Percentiles rank a stretch among this genome's conserved stretches.
These are phyloP conservation scores for Lamproptera curius DNA, from an alignment of 2,888 invertebrate species.

Conservation along the genomic window DNA sequence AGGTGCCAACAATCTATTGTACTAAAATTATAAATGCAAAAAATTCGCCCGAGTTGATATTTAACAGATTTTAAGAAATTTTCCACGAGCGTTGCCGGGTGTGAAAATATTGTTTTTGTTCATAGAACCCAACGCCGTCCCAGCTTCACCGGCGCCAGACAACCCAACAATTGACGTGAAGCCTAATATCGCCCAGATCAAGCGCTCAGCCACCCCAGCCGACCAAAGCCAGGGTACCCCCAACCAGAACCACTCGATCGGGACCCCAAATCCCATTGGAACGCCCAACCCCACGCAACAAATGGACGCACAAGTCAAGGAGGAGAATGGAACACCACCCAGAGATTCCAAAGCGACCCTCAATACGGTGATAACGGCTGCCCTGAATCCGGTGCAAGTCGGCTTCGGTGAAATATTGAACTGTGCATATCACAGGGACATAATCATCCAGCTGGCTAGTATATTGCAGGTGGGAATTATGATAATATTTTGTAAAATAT, in stretches of 20 bases:
- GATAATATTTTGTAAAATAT: too few relatives aligned
- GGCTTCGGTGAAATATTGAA: constrained; percentile 90
- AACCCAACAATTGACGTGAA: constrained; percentile 51
- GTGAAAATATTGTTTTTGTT: too few relatives aligned
- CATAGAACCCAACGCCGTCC: constrained; percentile 49
- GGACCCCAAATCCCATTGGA: constrained; percentile 62
- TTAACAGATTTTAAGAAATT: too few relatives aligned
- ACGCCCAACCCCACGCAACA: constrained; percentile 55
- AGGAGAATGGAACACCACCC: constrained; percentile 51
- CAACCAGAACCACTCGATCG: constrained; percentile 60
- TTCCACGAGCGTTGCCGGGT: too few relatives aligned
- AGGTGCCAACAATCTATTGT: too few relatives aligned
- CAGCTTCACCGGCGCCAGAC: constrained; percentile 64
- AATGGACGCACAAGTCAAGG: constrained; percentile 63
- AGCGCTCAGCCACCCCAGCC: constrained; percentile 59
- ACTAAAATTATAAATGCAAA: too few relatives aligned
- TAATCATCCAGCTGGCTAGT: constrained; percentile 87
- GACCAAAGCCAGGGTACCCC: constrained; percentile 66
- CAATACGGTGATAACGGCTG: constrained; percentile 53
- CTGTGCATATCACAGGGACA: constrained; percentile 93
- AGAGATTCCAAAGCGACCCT: constrained; percentile 55
- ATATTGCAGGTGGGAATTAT: constrained; percentile 87
- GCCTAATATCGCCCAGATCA: constrained; percentile 71
- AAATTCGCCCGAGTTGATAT: too few relatives aligned
- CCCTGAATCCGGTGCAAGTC: constrained; percentile 80